phyloP scores from a whole-genome alignment of 2,797 vertebrate species.

The Diplodus puntazzo region DNA sequence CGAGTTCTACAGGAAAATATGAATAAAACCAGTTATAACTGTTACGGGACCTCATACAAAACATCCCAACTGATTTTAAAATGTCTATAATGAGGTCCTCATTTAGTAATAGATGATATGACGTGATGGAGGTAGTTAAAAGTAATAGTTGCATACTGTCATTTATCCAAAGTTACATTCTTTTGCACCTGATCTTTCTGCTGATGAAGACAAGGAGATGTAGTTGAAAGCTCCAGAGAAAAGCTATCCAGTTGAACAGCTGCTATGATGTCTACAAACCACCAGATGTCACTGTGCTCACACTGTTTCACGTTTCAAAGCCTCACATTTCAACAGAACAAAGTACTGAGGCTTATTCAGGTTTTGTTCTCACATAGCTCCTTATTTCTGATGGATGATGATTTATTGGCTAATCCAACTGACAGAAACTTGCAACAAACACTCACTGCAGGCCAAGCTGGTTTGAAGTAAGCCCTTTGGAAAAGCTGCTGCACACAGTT shows the following conservation, averaged over 20 bases:
- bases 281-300: constrained; percentile 26
- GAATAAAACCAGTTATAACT: too few relatives aligned
- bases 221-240: neutral
- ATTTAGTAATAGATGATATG: neutral
- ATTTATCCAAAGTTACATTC: neutral
- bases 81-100: too few relatives aligned
- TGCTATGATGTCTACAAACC: neutral
- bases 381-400: neutral
- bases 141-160: neutral
- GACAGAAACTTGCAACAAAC: neutral
- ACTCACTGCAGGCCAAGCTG: neutral
- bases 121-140: neutral
- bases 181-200: neutral
- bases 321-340: neutral
- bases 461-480: neutral
- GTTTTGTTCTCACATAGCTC: neutral
- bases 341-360: neutral
- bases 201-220: neutral
- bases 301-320: neutral
- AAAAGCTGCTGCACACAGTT: neutral
- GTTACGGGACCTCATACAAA: neutral
- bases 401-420: neutral
- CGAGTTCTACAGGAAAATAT: neutral
- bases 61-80: neutral
- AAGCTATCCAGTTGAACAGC: neutral